Evolutionary conservation across 2,797 vertebrate species (phyloP), one percentile per base, ranked within the genome.

Genomic region (Clangula hyemalis): DNA sequence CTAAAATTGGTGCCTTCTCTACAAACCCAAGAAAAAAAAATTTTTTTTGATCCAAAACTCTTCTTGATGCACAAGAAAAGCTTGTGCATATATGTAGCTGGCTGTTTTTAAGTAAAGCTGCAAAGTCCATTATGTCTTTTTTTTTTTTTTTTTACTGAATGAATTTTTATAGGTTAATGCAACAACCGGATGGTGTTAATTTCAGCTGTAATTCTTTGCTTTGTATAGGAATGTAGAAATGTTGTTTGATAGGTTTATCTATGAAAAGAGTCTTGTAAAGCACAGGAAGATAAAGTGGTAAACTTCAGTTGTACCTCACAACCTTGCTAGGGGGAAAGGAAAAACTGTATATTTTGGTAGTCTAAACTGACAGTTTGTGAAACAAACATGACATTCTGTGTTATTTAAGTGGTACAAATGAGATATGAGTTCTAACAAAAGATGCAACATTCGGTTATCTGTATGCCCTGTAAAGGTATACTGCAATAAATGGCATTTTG

Each of bases 401-500:
- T 96, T 97, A 95, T 95, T 96, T 97, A 96, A 97, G 94, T 95
- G 92, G 91, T 96, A 95, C 92, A 95, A 94, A 95, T 89, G 93
- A 96, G 94, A 94, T 66, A 79, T 0, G 62, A 93, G 62, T 94
- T 97, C 83, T 87, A 95, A 94, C 77, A 66, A 81, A 91, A 94
- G 74, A 89, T 76, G 69, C 85, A 93, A 15, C 83, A 70, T 56
- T 93, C 43, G 80, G 91, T 93, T 95, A 85, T 95, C 78, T 97
- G 89, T 95, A 95, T 96, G 94, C 94, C 95, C 22, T 76, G 87
- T 94, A 93, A 90, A 93, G 93, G 90, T 94, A 62, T 93, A 97
- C 95, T 80, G 93, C 97, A 97, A 97, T 97, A 97, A 97, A 97
- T 93, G 95, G 81, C 93, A 82, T 95, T 96, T 96, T 94, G 96